Evolutionary conservation across 2,113 vertebrate species (phyloP), one percentile per base, ranked within the genome.

Genomic region (Dasyurus viverrinus): DNA sequence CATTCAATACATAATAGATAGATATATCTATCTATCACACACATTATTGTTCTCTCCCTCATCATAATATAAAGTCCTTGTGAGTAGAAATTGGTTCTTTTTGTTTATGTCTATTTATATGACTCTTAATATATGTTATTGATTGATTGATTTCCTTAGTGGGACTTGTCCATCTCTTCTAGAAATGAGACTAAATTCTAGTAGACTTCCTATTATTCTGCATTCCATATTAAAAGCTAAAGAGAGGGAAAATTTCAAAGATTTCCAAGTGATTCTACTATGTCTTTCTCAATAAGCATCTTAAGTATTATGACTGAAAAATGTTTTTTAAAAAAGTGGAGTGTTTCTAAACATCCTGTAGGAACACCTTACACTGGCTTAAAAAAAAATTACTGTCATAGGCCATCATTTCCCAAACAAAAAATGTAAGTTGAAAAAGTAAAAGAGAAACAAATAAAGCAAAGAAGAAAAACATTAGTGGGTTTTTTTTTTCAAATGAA

Each of bases 171-270:
- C 89, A 84, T 50, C 53, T 11, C 25, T 95, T 90, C 26, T 8
- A 84, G 27, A 94, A 84, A 89, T 90, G 93, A 91, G 90, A 60
- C 14, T 92, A 42, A 2, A 26, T 91, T 91, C 54, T 93, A 53
- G 0, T 53, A 5, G 5, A 92, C 90, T 95, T 91, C 0, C 22
- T 90, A 91, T 2, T 8, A 93, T 57, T 91, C 68, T 95, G 25
- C 5, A 89, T 95, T 95, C 53, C 92, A 2, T 57, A 48, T 47
- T 93, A 91, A 53, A 92, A 46, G 14, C 93, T 95, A 91, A 60
- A 93, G 12, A 50, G 55, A 93, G n/a, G 46, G 1, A 14, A 11
- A 54, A 89, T 89, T 57, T 91, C 91, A 95, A 96, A 93, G 92
- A 46, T 92, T 95, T 53, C 42, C 57, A 42, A n/a, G 48, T 93